These are phyloP conservation scores for Ranitomeya variabilis DNA, from an alignment of 2,113 vertebrate species.

Conservation along the genomic window DNA sequence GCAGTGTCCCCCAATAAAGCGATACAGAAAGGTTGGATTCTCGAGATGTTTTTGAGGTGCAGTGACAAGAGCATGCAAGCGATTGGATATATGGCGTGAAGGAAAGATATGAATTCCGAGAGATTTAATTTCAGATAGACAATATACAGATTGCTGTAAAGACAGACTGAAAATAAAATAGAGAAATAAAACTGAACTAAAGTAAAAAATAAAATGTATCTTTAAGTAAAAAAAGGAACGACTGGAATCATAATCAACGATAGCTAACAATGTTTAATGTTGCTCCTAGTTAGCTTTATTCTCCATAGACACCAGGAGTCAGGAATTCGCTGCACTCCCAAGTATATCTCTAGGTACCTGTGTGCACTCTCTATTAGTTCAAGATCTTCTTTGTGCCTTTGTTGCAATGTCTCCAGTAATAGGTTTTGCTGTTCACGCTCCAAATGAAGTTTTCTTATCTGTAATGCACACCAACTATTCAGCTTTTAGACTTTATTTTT, in stretches of 20 bases:
- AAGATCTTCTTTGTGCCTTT: slow-evolving; percentile 77
- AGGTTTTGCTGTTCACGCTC: slow-evolving; percentile 76
- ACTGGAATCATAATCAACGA: background rate
- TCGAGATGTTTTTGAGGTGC: too few relatives aligned
- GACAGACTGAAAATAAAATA: too few relatives aligned
- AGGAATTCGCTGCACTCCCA: background rate
- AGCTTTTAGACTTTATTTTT: background rate
- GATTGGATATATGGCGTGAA: too few relatives aligned
- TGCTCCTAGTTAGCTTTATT: background rate
- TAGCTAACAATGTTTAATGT: background rate
- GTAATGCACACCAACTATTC: background rate
- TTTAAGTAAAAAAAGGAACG: background rate
- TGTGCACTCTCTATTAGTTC: slow-evolving; percentile 79
- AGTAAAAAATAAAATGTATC: background rate
- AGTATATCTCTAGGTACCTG: slow-evolving; percentile 69
- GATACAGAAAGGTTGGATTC: too few relatives aligned
- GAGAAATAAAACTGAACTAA: too few relatives aligned
- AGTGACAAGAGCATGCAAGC: too few relatives aligned
- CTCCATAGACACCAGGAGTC: background rate
- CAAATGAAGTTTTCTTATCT: slow-evolving; percentile 81
- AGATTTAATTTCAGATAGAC: too few relatives aligned
- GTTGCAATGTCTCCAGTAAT: slow-evolving; percentile 78
- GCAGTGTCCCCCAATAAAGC: too few relatives aligned
- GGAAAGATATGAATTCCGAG: too few relatives aligned
- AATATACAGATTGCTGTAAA: too few relatives aligned